phyloP scores from a whole-genome alignment of 2,888 invertebrate species.

The Lithophane socia region DNA sequence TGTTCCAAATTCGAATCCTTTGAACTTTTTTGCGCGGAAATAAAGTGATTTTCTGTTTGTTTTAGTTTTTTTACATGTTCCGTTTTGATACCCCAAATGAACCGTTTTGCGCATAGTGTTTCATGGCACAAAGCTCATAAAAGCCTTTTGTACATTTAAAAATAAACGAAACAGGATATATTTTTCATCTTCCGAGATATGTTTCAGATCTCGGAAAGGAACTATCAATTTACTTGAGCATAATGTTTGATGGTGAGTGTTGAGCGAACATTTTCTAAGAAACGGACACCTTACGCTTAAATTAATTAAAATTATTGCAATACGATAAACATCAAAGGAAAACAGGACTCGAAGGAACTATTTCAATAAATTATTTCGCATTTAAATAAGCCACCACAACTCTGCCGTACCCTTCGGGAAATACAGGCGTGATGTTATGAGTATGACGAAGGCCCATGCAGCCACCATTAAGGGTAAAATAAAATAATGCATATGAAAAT shows the following conservation, averaged over 20 bases:
- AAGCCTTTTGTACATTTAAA: slow-evolving; percentile 48
- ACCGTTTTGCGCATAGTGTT: slow-evolving; percentile 41
- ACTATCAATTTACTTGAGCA: slow-evolving; percentile 54
- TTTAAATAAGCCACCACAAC: not conserved
- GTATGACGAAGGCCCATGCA: not conserved
- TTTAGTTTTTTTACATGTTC: slow-evolving; percentile 39
- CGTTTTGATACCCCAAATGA: slow-evolving; percentile 47
- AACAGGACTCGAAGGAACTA: slow-evolving; percentile 16
- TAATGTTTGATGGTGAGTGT: slow-evolving; percentile 31
- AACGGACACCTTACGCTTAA: slow-evolving; percentile 29
- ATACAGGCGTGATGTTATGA: no score
- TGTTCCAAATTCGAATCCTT: slow-evolving; percentile 60
- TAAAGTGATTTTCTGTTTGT: slow-evolving; percentile 51
- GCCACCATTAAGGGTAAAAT: slow-evolving; percentile 1
- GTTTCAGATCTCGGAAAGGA: slow-evolving; percentile 47
- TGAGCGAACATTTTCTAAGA: slow-evolving; percentile 36
- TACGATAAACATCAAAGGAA: slow-evolving; percentile 30
- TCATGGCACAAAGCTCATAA: slow-evolving; percentile 51
- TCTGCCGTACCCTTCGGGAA: not conserved
- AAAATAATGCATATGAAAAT: slow-evolving; percentile 13
- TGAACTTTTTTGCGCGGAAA: slow-evolving; percentile 61
- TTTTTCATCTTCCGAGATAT: slow-evolving; percentile 48
- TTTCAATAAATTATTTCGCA: not conserved
- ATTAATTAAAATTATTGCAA: slow-evolving; percentile 31
- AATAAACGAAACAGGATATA: slow-evolving; percentile 50